Evolutionary conservation across 2,888 invertebrate species (phyloP).

Genomic region (Aspidiotus destructor): DNA sequence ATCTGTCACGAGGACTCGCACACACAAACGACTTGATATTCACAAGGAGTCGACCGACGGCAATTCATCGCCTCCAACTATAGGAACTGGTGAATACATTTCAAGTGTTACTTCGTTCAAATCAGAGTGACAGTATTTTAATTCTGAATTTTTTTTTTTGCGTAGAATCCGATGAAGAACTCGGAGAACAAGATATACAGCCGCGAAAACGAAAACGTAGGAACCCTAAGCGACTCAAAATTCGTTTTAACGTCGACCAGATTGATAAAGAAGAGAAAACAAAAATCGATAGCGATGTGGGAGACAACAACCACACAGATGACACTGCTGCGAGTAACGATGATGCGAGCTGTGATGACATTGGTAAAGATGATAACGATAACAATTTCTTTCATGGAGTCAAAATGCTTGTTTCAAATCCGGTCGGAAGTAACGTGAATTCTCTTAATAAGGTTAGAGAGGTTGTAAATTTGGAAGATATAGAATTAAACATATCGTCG

Average conservation of each 20-base stretch:
- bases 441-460: constrained; percentile 12
- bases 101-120: neutral
- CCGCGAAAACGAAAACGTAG: constrained; percentile 13
- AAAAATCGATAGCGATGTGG: neutral
- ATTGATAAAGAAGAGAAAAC: constrained; percentile 5
- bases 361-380: constrained; percentile 23
- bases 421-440: neutral
- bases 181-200: constrained; percentile 17
- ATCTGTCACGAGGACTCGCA: constrained; percentile 7
- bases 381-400: constrained; percentile 14
- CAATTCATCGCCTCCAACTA: constrained; percentile 12
- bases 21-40: constrained; percentile 12
- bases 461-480: constrained; percentile 18
- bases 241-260: constrained; percentile 10
- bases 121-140: neutral
- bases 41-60: constrained; percentile 20
- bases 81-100: constrained; percentile 24
- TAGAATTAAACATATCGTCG: constrained; percentile 24
- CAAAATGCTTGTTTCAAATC: neutral
- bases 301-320: constrained; percentile 13
- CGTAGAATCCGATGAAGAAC: constrained; percentile 28
- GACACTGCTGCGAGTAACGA: constrained; percentile 28
- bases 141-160: neutral
- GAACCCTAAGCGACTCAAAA: constrained; percentile 10
- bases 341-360: constrained; percentile 23